A percentile compares a stretch with the other conserved stretches of the same genome.
Evolutionary conservation across 2,797 vertebrate species (phyloP).

Genomic region (Propithecus deckenii): DNA sequence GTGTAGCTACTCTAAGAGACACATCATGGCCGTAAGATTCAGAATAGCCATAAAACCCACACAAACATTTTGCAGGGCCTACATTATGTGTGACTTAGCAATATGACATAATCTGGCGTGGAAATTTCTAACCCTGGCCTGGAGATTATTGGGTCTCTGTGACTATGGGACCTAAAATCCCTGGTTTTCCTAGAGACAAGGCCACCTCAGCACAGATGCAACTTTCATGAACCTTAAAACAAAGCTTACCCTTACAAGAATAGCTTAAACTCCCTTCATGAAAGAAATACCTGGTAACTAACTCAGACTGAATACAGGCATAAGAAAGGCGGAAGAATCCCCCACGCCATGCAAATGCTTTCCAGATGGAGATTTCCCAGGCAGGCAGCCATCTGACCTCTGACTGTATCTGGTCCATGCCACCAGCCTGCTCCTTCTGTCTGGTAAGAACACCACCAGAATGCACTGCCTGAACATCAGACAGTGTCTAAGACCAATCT

Average conservation of each 20-base stretch:
- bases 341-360: neutral
- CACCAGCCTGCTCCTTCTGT: no score
- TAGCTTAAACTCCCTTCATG: neutral
- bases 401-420: neutral
- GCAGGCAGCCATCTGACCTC: no score
- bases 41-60: neutral
- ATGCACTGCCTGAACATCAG: neutral
- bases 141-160: neutral
- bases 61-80: neutral
- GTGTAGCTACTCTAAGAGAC: neutral
- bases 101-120: neutral
- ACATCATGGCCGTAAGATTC: neutral
- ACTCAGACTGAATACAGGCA: no score
- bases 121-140: neutral
- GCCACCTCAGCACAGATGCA: neutral
- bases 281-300: neutral
- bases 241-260: neutral
- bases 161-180: neutral
- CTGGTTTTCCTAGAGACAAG: neutral
- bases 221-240: neutral
- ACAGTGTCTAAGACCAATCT: neutral
- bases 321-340: neutral
- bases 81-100: neutral
- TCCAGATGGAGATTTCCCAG: neutral
- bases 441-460: neutral